Conservation (phyloP, 2,113 vertebrate species). For the Fregetta grallaria region DNA sequence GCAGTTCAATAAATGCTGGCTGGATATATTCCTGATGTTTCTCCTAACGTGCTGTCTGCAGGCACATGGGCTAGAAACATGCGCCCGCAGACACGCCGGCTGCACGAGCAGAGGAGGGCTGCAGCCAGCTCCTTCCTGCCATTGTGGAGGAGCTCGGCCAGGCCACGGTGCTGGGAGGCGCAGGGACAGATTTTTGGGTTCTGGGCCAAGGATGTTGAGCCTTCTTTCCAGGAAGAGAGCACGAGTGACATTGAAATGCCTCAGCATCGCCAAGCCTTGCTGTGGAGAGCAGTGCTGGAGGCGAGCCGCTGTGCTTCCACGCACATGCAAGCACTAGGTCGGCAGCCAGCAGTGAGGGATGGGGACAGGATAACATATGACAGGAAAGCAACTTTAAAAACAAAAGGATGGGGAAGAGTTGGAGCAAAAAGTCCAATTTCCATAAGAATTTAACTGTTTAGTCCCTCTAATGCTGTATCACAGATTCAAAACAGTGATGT, state of each 20-base stretch:
- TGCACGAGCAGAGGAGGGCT: neutral
- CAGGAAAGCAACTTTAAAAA: slow-evolving; percentile 21
- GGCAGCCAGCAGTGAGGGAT: neutral
- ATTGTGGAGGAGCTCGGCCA: neutral
- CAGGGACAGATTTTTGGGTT: neutral
- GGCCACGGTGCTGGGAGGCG: neutral
- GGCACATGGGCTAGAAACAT: neutral
- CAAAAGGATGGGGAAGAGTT: neutral
- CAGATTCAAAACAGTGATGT: neutral
- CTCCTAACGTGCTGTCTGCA: neutral
- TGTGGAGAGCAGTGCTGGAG: neutral
- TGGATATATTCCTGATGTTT: neutral
- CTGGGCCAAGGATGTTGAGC: neutral
- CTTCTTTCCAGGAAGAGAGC: neutral
- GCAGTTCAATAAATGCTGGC: neutral
- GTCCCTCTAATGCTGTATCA: neutral
- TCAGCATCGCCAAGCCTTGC: neutral
- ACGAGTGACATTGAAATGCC: fast-evolving
- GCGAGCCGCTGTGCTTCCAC: fast-evolving
- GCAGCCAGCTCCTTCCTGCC: neutral
- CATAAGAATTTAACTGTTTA: neutral
- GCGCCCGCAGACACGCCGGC: fast-evolving
- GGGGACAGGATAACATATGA: neutral
- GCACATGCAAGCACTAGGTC: neutral
- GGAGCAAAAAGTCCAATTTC: neutral